Evolutionary conservation across 1,140 invertebrate species (phyloP).

Genomic region (Magallana ariakensis): DNA sequence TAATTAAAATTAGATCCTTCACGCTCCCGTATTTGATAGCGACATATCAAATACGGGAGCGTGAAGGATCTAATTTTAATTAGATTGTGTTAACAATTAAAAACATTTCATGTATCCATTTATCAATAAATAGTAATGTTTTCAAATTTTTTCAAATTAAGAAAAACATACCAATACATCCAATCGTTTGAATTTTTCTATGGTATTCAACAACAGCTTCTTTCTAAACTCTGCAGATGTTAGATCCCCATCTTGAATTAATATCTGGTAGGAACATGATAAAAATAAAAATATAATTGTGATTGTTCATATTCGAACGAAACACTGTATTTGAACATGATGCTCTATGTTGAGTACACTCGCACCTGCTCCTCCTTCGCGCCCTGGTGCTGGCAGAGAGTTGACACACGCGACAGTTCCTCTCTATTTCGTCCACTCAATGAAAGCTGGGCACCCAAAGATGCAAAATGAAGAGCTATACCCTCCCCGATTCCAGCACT

Average conservation of each 20-base stretch:
- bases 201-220: conserved; percentile 83
- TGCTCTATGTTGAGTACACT: neutral
- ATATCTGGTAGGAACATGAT: conserved; percentile 55
- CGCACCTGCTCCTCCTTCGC: conserved; percentile 49
- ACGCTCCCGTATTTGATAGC: too few relatives aligned
- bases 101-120: too few relatives aligned
- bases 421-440: conserved; percentile 61
- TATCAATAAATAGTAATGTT: too few relatives aligned
- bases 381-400: conserved; percentile 44
- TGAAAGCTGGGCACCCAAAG: conserved; percentile 54
- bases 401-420: conserved; percentile 46
- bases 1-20: too few relatives aligned
- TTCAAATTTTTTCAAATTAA: too few relatives aligned
- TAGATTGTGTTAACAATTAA: too few relatives aligned
- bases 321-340: neutral
- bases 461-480: conserved; percentile 63
- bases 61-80: too few relatives aligned
- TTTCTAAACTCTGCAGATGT: conserved; percentile 87
- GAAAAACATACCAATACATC: conserved; percentile 70
- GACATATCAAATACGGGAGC: too few relatives aligned
- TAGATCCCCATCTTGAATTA: conserved; percentile 83
- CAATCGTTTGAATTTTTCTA: conserved; percentile 67
- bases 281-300: neutral
- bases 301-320: neutral
- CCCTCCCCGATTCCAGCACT: conserved; percentile 64